These are phyloP conservation scores for Mustela erminea DNA, from an alignment of 2,797 vertebrate genomes.

Conservation along the genomic window DNA sequence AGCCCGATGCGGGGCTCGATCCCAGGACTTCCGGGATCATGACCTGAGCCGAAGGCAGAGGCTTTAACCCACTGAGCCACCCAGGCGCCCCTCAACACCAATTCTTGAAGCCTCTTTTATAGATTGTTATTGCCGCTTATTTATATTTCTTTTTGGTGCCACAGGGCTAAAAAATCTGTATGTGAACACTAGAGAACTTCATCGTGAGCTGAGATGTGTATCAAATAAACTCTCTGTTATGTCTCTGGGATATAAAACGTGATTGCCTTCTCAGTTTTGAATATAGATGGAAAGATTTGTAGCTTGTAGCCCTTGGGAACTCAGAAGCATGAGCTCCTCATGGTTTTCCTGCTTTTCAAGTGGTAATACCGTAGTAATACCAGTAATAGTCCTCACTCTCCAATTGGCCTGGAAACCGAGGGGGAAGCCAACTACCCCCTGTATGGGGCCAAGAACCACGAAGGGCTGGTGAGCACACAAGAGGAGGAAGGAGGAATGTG, in stretches of 20 bases:
- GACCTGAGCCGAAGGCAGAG: not conserved
- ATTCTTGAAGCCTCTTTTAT: not conserved
- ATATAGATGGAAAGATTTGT: not conserved
- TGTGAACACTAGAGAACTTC: not conserved
- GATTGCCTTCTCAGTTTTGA: not conserved
- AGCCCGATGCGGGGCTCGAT: fast-evolving
- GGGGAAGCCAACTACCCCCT: fast-evolving
- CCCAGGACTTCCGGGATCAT: not conserved
- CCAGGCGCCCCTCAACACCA: not conserved
- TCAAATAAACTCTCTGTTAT: not conserved
- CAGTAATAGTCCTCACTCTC: not conserved
- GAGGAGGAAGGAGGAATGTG: fast-evolving
- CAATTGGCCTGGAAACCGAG: not conserved
- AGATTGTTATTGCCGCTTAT: not conserved
- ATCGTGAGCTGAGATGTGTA: not conserved
- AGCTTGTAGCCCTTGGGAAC: not conserved
- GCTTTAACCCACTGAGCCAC: not conserved
- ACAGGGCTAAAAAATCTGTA: not conserved
- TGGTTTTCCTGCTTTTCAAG: not conserved
- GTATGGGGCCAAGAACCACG: fast-evolving
- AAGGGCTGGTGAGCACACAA: fast-evolving
- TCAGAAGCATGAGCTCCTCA: not conserved
- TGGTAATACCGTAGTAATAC: too few species aligned
- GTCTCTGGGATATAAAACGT: not conserved
- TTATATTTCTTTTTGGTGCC: not conserved